phyloP scores from a whole-genome alignment of 2,888 invertebrate genomes.

The Apamea epomidion region DNA sequence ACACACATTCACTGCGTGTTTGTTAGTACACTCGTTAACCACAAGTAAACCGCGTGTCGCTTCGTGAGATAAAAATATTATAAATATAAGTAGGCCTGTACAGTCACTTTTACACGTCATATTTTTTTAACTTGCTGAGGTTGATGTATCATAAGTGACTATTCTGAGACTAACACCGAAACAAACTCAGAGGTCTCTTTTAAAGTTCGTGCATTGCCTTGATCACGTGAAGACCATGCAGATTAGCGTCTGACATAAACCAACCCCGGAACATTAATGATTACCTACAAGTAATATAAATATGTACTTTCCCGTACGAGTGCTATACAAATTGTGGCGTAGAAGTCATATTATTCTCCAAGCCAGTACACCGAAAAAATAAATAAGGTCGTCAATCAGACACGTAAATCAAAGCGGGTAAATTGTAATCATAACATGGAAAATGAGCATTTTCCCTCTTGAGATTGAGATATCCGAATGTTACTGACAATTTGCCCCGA shows the following conservation, averaged over 20 bases:
- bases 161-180: not conserved
- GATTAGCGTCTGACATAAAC: not conserved
- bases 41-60: not conserved
- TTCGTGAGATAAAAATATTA: not conserved
- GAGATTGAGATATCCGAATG: constrained; percentile 18
- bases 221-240: not conserved
- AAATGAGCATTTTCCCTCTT: constrained; percentile 19
- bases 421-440: constrained; percentile 7
- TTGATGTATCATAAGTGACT: not conserved
- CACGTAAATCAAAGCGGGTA: constrained; percentile 35
- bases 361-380: not conserved
- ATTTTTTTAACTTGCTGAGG: not conserved
- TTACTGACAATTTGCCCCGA: constrained; percentile 9
- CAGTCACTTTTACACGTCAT: not conserved
- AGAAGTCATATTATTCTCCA: too few species aligned
- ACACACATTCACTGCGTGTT: too few species aligned
- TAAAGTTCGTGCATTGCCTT: not conserved
- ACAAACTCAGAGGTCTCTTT: not conserved
- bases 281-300: not conserved
- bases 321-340: not conserved
- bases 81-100: not conserved
- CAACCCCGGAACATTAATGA: not conserved
- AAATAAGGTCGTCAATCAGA: constrained; percentile 11
- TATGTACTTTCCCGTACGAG: not conserved
- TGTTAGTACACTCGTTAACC: not conserved